Percentiles rank a stretch among this genome's conserved stretches.
These are phyloP conservation scores for Sebastes iracundus DNA, from an alignment of 2,797 vertebrate genomes.

Conservation along the genomic window DNA sequence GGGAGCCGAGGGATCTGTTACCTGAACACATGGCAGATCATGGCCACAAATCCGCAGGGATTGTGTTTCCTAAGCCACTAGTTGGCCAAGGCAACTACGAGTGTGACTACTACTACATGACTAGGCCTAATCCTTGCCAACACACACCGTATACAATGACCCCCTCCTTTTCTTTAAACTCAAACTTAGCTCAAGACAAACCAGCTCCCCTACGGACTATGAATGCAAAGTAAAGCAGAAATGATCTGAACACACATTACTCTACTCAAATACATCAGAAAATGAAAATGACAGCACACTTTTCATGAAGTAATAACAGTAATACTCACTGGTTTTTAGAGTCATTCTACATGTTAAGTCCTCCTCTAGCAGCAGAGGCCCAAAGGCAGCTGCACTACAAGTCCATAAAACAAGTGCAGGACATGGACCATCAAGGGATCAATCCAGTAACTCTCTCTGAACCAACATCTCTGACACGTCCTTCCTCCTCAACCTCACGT, in stretches of 20 bases:
- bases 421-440: slow-evolving; percentile 35
- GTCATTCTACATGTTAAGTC: slow-evolving; percentile 62
- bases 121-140: slow-evolving; percentile 59
- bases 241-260: background rate
- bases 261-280: slow-evolving; percentile 1
- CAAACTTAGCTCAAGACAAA: background rate
- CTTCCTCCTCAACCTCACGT: slow-evolving; percentile 58
- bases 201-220: background rate
- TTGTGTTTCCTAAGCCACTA: slow-evolving; percentile 66
- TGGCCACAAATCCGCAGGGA: slow-evolving; percentile 71
- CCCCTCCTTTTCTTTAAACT: slow-evolving; percentile 2
- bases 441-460: slow-evolving; percentile 56
- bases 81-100: slow-evolving; percentile 45
- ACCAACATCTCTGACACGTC: slow-evolving; percentile 69
- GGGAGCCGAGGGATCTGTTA: slow-evolving; percentile 56
- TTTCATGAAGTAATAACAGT: slow-evolving; percentile 28
- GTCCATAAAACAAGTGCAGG: slow-evolving; percentile 33
- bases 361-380: slow-evolving; percentile 34
- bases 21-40: slow-evolving; percentile 74
- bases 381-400: slow-evolving; percentile 36
- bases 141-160: slow-evolving; percentile 34
- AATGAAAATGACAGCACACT: background rate
- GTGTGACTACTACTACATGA: slow-evolving; percentile 60
- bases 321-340: slow-evolving; percentile 68
- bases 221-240: background rate